Evolutionary conservation across 2,888 invertebrate species (phyloP).

Genomic region (Agrochola macilenta): DNA sequence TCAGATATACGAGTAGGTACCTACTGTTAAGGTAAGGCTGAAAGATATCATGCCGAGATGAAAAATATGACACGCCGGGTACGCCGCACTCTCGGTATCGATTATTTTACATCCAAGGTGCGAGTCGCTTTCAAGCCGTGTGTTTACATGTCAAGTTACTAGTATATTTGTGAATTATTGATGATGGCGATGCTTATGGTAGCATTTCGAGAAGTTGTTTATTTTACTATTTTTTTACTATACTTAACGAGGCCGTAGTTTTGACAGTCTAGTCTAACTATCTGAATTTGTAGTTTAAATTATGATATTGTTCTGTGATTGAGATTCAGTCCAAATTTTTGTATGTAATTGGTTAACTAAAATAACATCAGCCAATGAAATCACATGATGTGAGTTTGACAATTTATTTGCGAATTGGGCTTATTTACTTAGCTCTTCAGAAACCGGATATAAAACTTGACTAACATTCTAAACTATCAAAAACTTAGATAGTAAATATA

Average conservation of each 20-base stretch:
- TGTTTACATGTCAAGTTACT: conserved; percentile 51
- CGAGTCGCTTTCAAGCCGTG: conserved; percentile 56
- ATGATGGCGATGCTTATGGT: conserved; percentile 16
- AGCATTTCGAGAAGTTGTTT: conserved; percentile 2
- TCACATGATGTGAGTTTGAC: background rate
- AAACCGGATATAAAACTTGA: background rate
- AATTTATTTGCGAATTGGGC: background rate
- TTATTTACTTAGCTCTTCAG: background rate
- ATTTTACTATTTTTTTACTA: conserved; percentile 8
- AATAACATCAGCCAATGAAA: background rate
- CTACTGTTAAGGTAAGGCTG: conserved; percentile 41
- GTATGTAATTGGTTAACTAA: background rate
- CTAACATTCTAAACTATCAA: background rate
- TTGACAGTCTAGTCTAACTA: conserved; percentile 9
- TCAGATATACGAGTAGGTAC: conserved; percentile 53
- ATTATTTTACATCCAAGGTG: conserved; percentile 67
- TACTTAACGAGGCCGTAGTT: background rate
- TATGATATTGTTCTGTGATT: background rate
- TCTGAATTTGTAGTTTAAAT: background rate
- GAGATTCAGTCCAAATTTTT: background rate
- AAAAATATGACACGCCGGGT: conserved; percentile 49
- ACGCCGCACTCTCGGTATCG: conserved; percentile 60
- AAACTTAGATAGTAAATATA: background rate
- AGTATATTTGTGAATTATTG: conserved; percentile 42
- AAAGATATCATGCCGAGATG: conserved; percentile 44